Evolutionary conservation across 2,888 invertebrate species (phyloP), one percentile per base, ranked within the genome.

Genomic region (Nomada ferruginata): DNA sequence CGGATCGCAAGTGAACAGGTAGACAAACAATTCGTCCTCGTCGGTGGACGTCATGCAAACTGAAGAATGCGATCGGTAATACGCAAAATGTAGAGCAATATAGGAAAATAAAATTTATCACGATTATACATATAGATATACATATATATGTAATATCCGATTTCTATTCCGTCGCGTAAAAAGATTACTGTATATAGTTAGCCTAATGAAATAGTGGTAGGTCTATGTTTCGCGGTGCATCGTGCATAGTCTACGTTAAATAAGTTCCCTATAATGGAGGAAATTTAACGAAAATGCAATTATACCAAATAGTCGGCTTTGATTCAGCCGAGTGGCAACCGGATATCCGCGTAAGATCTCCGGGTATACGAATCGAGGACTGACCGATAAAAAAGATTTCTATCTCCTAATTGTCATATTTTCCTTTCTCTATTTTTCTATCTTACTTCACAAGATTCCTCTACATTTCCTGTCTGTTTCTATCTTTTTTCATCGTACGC

Each of bases 271-370:
- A 18, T 18, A 72, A 75, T 63, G 74, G 66, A 76, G 76, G 81
- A 80, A 68, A 79, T 85, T 89, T 84, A 82, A 68, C 5, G 36
- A 65, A 42, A 85, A 90, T 87, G 89, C 90, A 89, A 91, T 89
- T 90, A 87, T 90, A 91, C 90, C 91, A 91, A 91, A 91, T 90
- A 88, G 80, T 85, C 81, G 76, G 78, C 57, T 75, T 73, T n/a
- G 83, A 76, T 82, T 83, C 79, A 63, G 71, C 68, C 73, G 52
- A 71, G 72, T 64, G 23, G 61, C 52, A 9, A 76, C 70, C 74
- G 60, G 64, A 36, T 42, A 26, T 11, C 57, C 57, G 29, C 23
- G 57, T 66, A 36, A 36, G 61, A 26, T 70, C 36, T 26, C 64
- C 52, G 52, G 47, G 29, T 23, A 73, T n/a, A 23, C 42, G 55